Evolutionary conservation across 1,140 invertebrate genomes (phyloP), one percentile per base, ranked within the genome.

Genomic region (Trialeurodes vaporariorum): DNA sequence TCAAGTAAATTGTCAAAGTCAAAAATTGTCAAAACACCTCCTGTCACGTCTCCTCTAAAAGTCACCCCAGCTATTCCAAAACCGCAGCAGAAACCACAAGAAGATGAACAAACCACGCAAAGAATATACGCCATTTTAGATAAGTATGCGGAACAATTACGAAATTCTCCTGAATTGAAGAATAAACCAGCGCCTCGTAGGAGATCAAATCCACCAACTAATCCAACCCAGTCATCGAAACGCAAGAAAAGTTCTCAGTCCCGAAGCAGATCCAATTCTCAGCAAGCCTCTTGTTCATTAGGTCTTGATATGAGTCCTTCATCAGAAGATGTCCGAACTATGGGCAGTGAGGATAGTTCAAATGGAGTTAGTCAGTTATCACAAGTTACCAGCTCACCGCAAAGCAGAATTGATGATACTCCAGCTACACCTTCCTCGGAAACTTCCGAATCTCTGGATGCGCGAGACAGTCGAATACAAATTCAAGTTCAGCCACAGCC

Each of bases 91-190:
- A 91, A 91, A 75, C 86, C 88, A 1, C 83, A 89, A 71, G 89
- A 91, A 77, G 89, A 91, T 73, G 89, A 91, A 75, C 87, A 90
- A 73, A 91, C 88, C 0, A 88, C 87, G 0, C 88, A 90, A 74
- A 81, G 89, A 65, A 91, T 92, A 67, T 85, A 90, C 67, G 88
- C 88, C 65, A 92, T 92, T 73, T 76, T 92, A 23, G 88, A 89
- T 1, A 86, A 90, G 73, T 92, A 92, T 76, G 87, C 88, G 59
- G 89, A 90, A 72, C 88, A 91, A 72, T 77, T 91, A 40, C 79
- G 88, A 66, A 90, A 90, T 75, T 90, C 87, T 2, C 89, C 88
- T 0, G 88, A 91, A 76, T 72, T 87, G 22, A 90, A 90, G 74
- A 89, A 91, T 75, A 92, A 90, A 76, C 89, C 89, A 0, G 89